These are phyloP conservation scores for Sarotherodon lohbergeri DNA, from an alignment of 2,113 vertebrate species.

Conservation along the genomic window DNA sequence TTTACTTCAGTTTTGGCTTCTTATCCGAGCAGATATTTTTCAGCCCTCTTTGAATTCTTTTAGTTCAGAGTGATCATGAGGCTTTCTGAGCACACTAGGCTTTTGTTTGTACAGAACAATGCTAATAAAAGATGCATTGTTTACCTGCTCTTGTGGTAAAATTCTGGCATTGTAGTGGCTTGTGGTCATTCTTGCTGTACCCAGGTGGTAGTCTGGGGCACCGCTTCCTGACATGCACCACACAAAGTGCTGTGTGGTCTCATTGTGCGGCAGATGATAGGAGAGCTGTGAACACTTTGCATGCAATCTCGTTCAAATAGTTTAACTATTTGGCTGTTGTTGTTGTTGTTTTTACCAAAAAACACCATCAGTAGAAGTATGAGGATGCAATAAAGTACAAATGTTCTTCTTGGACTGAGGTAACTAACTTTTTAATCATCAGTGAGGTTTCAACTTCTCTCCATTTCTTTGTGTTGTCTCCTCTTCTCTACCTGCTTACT, in stretches of 20 bases:
- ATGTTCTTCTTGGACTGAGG: neutral
- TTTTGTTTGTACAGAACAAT: constrained; percentile 15
- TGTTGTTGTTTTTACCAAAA: neutral
- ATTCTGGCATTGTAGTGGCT: neutral
- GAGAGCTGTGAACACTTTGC: neutral
- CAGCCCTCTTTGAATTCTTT: neutral
- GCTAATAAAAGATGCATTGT: neutral
- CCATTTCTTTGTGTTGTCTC: neutral
- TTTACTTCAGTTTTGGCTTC: neutral
- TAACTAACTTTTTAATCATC: neutral
- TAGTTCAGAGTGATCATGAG: neutral
- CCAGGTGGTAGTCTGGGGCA: neutral
- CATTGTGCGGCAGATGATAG: neutral
- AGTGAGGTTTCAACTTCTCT: neutral
- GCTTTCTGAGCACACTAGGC: neutral
- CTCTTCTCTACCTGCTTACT: neutral
- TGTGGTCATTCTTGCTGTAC: neutral
- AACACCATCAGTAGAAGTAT: neutral
- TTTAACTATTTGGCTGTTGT: neutral
- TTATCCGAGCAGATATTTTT: neutral
- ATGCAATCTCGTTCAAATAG: neutral
- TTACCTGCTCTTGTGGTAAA: constrained; percentile 32
- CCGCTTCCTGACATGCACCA: neutral
- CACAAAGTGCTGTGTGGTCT: neutral
- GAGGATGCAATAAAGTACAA: neutral